phyloP scores from a whole-genome alignment of 2,113 vertebrate genomes.

The Grammomys surdaster region DNA sequence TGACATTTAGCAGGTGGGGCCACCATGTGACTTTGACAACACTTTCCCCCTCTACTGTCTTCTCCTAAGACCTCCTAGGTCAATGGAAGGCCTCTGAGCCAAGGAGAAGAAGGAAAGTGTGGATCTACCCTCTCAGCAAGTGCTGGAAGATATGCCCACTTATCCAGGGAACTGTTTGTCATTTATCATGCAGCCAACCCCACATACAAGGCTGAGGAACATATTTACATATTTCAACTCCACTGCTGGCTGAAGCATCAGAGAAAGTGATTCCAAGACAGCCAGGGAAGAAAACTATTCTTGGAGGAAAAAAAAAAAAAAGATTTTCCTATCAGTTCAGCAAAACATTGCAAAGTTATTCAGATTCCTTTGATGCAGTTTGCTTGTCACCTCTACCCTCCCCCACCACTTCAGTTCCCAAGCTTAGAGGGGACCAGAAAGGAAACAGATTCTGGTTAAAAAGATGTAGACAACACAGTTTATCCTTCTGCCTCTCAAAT shows the following conservation, averaged over 20 bases:
- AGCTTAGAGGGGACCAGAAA: not conserved
- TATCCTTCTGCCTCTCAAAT: not conserved
- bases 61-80: not conserved
- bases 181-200: constrained; percentile 13
- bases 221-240: constrained; percentile 72
- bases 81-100: not conserved
- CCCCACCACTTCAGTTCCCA: not conserved
- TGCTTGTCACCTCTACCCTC: constrained; percentile 20
- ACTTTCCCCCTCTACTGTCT: not conserved
- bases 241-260: constrained; percentile 60
- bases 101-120: not conserved
- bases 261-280: constrained; percentile 70
- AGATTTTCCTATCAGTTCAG: constrained; percentile 63
- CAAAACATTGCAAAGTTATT: constrained; percentile 70
- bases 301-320: constrained; percentile 70
- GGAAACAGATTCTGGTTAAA: constrained; percentile 16
- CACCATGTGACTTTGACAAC: not conserved
- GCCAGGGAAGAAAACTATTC: constrained; percentile 64
- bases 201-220: constrained; percentile 42
- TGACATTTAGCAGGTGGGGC: not conserved
- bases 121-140: not conserved
- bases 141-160: constrained; percentile 11
- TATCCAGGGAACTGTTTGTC: constrained; percentile 31
- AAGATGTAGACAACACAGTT: constrained; percentile 37
- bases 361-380: constrained; percentile 25